These are phyloP conservation scores for Drosophila subquinaria DNA, from an alignment of 2,888 invertebrate species.

Conservation along the genomic window DNA sequence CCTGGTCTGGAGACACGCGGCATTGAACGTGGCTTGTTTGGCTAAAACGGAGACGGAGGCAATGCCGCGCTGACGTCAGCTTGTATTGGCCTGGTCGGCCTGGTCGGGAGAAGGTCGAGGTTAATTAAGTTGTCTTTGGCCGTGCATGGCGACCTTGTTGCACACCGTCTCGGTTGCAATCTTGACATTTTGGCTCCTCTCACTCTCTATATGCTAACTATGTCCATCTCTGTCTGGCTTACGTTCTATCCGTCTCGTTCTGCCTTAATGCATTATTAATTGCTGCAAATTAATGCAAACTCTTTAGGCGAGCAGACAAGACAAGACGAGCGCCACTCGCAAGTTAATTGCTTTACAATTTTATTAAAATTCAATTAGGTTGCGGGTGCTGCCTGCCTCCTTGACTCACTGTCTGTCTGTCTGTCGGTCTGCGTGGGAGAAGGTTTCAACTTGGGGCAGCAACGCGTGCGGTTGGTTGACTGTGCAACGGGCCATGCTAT, in stretches of 20 bases:
- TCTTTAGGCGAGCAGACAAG: slow-evolving; percentile 2
- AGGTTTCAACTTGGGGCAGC: slow-evolving; percentile 20
- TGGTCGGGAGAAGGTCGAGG: slow-evolving; percentile 82
- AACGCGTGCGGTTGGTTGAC: slow-evolving; percentile 36
- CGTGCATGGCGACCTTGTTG: slow-evolving; percentile 67
- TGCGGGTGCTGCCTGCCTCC: slow-evolving; percentile 36
- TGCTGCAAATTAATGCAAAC: slow-evolving; percentile 59
- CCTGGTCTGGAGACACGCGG: slow-evolving; percentile 51
- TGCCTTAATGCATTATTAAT: slow-evolving; percentile 71
- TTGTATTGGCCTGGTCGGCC: slow-evolving; percentile 25
- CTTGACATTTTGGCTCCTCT: slow-evolving; percentile 68
- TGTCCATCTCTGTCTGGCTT: not conserved
- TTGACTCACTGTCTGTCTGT: not conserved
- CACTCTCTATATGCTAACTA: slow-evolving; percentile 3
- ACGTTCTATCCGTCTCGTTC: not conserved
- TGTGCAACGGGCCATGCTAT: slow-evolving; percentile 53
- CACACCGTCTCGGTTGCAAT: slow-evolving; percentile 39
- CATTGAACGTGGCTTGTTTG: slow-evolving; percentile 72
- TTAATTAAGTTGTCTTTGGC: slow-evolving; percentile 84
- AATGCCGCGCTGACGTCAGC: slow-evolving; percentile 69
- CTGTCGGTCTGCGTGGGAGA: not conserved
- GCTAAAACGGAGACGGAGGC: slow-evolving; percentile 30
- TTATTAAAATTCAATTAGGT: slow-evolving; percentile 71
- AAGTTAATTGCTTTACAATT: slow-evolving; percentile 71
- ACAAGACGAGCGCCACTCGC: slow-evolving; percentile 31